phyloP scores from a whole-genome alignment of 2,797 vertebrate species.

The Pangasius djambal region DNA sequence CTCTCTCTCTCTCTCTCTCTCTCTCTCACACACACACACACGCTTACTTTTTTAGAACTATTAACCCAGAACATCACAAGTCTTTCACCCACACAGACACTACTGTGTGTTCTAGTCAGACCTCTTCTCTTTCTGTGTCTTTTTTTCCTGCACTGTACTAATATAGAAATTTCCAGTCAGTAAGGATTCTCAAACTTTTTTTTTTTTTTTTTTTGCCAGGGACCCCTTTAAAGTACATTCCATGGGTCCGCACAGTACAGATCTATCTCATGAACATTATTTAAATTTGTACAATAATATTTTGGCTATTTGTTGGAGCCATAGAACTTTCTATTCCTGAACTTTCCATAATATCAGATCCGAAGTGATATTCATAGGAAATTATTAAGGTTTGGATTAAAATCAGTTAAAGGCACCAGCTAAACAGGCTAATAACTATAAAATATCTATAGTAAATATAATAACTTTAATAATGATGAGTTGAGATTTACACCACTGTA shows the following conservation, averaged over 20 bases:
- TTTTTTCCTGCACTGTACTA: neutral
- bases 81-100: neutral
- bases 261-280: neutral
- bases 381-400: neutral
- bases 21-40: neutral
- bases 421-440: neutral
- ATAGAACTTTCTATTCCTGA: neutral
- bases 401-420: neutral
- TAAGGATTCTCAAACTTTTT: neutral
- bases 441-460: neutral
- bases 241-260: neutral
- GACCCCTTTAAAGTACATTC: neutral
- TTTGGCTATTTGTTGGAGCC: neutral
- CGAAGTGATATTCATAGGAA: neutral
- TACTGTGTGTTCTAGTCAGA: neutral
- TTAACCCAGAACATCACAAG: neutral
- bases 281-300: neutral
- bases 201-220: neutral
- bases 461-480: neutral
- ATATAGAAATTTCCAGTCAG: neutral
- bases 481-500: neutral
- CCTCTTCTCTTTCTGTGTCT: neutral
- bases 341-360: neutral
- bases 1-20: neutral
- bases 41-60: neutral